phyloP scores from a whole-genome alignment of 2,888 invertebrate species.

The Rapana venosa region DNA sequence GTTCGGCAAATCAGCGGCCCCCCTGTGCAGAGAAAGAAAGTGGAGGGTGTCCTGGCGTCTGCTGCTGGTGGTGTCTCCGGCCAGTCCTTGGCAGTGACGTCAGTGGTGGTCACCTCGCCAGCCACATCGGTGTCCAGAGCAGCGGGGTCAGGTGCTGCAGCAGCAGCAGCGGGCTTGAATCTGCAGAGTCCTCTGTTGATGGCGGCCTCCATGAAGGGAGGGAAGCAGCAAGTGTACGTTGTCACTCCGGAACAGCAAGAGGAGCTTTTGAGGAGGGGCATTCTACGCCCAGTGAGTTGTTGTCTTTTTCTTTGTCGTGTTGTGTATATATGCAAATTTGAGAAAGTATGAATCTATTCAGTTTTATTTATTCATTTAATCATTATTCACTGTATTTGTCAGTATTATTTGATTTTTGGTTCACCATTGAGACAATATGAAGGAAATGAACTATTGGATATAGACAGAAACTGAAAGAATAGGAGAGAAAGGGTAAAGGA shows the following conservation, averaged over 20 bases:
- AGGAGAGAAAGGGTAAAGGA: no score
- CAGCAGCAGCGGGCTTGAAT: neutral
- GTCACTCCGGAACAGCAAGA: neutral
- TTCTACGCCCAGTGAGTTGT: neutral
- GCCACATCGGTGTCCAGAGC: neutral
- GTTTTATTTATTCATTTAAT: no score
- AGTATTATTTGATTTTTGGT: no score
- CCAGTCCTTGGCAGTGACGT: neutral
- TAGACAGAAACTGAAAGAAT: no score
- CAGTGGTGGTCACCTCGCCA: neutral
- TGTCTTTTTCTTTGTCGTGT: no score
- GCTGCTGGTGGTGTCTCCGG: neutral
- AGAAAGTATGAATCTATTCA: no score
- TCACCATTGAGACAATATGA: no score
- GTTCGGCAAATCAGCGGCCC: neutral
- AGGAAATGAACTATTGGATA: no score
- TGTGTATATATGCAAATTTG: no score
- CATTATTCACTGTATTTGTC: no score
- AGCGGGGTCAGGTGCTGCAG: neutral
- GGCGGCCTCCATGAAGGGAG: neutral
- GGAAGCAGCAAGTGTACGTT: neutral
- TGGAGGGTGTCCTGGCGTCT: neutral
- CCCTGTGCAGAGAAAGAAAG: neutral
- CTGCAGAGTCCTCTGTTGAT: neutral
- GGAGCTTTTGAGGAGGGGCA: neutral